Evolutionary conservation across 2,113 vertebrate genomes (phyloP).

Genomic region (Parus major): DNA sequence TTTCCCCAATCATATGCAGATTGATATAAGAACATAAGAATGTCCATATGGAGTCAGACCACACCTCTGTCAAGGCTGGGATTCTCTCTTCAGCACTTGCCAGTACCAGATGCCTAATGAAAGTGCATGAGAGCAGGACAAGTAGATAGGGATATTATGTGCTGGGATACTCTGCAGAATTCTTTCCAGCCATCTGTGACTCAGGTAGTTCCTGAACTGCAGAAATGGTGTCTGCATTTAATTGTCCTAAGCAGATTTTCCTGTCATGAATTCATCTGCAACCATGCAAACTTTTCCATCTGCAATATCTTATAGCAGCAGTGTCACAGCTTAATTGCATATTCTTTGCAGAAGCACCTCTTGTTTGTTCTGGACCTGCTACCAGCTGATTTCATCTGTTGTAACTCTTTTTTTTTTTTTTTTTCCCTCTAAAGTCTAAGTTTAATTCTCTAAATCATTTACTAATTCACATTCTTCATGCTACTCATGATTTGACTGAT

Average conservation of each 20-base stretch:
- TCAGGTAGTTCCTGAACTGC: constrained; percentile 47
- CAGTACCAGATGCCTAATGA: constrained; percentile 61
- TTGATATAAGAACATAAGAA: constrained; percentile 55
- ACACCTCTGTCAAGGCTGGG: constrained; percentile 59
- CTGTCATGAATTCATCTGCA: constrained; percentile 8
- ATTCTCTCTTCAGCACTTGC: constrained; percentile 53
- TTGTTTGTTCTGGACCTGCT: constrained; percentile 4
- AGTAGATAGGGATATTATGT: background rate
- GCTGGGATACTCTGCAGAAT: background rate
- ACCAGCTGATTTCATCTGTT: background rate
- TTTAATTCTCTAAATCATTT: background rate
- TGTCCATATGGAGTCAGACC: constrained; percentile 62
- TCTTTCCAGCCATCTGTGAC: constrained; percentile 40
- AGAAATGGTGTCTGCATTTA: constrained; percentile 31
- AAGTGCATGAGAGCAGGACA: constrained; percentile 20
- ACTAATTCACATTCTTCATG: background rate
- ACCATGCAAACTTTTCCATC: background rate
- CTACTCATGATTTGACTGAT: background rate
- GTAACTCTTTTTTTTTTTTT: background rate
- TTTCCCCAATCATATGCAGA: constrained; percentile 15
- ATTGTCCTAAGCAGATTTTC: constrained; percentile 45
- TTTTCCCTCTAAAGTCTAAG: background rate
- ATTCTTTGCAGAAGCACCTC: background rate
- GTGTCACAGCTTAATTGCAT: background rate
- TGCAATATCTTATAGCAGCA: background rate